phyloP scores from a whole-genome alignment of 2,797 vertebrate genomes.

The Alfaro cultratus region DNA sequence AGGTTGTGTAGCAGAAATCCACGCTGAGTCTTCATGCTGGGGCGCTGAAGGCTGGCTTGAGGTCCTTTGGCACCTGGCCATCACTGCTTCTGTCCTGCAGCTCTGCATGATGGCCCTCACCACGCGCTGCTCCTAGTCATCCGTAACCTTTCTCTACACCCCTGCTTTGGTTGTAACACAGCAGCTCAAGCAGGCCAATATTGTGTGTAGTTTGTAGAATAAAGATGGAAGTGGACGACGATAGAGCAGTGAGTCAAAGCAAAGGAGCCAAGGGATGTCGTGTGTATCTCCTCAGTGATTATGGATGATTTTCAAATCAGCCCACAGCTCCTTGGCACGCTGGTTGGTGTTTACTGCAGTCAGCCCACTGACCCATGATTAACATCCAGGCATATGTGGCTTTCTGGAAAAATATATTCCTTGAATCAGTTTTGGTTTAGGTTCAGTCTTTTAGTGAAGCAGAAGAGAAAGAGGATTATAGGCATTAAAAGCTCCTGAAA shows the following conservation, averaged over 20 bases:
- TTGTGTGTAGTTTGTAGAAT: not conserved
- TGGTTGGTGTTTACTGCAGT: slow-evolving; percentile 45
- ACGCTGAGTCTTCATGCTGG: slow-evolving; percentile 15
- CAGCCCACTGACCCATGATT: slow-evolving; percentile 68
- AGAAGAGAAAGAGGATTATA: slow-evolving; percentile 22
- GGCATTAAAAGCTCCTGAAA: slow-evolving; percentile 13
- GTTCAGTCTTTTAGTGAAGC: slow-evolving; percentile 8
- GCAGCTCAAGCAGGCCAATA: slow-evolving; percentile 19
- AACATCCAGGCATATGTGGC: slow-evolving; percentile 50
- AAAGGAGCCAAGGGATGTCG: slow-evolving; percentile 39
- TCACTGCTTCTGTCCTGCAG: slow-evolving; percentile 33
- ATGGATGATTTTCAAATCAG: slow-evolving; percentile 62
- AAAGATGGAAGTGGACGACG: slow-evolving; percentile 27
- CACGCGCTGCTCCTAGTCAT: slow-evolving; percentile 35
- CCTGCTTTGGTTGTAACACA: slow-evolving; percentile 27
- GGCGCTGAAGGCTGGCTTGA: slow-evolving; percentile 36
- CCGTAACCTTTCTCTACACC: slow-evolving; percentile 63
- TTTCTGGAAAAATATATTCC: slow-evolving; percentile 36
- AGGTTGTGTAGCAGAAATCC: slow-evolving; percentile 34
- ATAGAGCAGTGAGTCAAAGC: slow-evolving; percentile 36
- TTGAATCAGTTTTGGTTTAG: slow-evolving; percentile 21
- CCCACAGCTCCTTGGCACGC: slow-evolving; percentile 65
- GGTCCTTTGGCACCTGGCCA: slow-evolving; percentile 60
- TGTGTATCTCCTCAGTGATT: slow-evolving; percentile 43
- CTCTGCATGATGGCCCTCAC: slow-evolving; percentile 22